A percentile compares a stretch with the other conserved stretches of the same genome.
phyloP scores from a whole-genome alignment of 2,113 vertebrate genomes.

The Rhegmatorhina hoffmannsi region DNA sequence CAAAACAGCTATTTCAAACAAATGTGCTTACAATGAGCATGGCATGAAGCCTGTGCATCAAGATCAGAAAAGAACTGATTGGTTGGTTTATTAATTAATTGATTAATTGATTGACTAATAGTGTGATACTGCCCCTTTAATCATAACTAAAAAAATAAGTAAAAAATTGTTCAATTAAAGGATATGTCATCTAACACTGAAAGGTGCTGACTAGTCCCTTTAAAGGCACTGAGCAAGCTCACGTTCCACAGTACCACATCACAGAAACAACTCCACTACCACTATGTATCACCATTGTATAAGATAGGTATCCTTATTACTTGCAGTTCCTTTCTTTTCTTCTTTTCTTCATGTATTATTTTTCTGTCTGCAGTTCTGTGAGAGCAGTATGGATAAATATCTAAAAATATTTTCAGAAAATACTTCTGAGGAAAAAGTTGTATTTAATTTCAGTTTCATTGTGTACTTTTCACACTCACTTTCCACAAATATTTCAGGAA shows the following conservation, averaged over 20 bases:
- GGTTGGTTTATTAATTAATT: too few relatives aligned
- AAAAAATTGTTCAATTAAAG: not conserved
- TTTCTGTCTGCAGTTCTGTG: not conserved
- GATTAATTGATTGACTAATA: not conserved
- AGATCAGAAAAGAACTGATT: not conserved
- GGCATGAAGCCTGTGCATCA: not conserved
- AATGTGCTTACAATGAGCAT: not conserved
- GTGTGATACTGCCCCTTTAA: not conserved
- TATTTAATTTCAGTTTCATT: not conserved
- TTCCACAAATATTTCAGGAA: not conserved
- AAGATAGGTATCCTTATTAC: not conserved
- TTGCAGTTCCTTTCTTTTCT: not conserved
- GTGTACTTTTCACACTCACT: not conserved
- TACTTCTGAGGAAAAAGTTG: fast-evolving
- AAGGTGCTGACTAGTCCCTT: not conserved
- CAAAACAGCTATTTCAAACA: not conserved
- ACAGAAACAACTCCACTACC: not conserved
- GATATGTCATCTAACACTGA: not conserved
- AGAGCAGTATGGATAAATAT: not conserved
- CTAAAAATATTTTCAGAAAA: not conserved
- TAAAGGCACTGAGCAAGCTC: not conserved
- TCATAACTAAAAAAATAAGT: not conserved
- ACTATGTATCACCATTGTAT: not conserved
- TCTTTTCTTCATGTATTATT: not conserved
- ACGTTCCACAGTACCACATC: not conserved